Evolutionary conservation across 1,140 invertebrate species (phyloP).

Genomic region (Rhopalosiphum padi): DNA sequence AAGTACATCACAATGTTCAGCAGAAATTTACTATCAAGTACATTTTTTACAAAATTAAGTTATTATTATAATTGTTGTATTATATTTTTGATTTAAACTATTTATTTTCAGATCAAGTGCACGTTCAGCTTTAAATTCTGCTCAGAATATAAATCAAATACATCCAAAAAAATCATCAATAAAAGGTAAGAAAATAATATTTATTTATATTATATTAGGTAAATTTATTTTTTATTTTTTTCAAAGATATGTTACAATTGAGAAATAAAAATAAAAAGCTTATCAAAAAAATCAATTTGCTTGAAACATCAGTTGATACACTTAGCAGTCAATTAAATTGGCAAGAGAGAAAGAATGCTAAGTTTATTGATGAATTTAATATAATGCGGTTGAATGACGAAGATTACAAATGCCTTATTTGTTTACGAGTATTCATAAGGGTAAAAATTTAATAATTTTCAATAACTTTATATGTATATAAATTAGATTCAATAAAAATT

Average conservation of each 20-base stretch:
- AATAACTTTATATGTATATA: neutral
- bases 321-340: neutral
- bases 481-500: neutral
- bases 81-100: neutral
- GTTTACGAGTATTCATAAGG: neutral
- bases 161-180: neutral
- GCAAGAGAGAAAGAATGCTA: neutral
- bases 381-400: neutral
- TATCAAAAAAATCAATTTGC: neutral
- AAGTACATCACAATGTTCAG: neutral
- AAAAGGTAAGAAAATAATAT: neutral
- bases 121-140: no score
- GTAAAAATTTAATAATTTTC: neutral
- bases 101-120: neutral
- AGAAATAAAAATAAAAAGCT: neutral
- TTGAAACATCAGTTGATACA: neutral
- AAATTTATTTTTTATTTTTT: neutral
- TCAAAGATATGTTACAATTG: neutral
- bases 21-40: neutral
- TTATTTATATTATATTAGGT: neutral
- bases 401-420: neutral
- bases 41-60: neutral
- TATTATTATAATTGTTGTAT: neutral
- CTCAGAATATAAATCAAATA: no score
- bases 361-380: neutral